These are phyloP conservation scores for Drosophila nr. medialis DNA, from an alignment of 2,888 invertebrate species.

Conservation along the genomic window DNA sequence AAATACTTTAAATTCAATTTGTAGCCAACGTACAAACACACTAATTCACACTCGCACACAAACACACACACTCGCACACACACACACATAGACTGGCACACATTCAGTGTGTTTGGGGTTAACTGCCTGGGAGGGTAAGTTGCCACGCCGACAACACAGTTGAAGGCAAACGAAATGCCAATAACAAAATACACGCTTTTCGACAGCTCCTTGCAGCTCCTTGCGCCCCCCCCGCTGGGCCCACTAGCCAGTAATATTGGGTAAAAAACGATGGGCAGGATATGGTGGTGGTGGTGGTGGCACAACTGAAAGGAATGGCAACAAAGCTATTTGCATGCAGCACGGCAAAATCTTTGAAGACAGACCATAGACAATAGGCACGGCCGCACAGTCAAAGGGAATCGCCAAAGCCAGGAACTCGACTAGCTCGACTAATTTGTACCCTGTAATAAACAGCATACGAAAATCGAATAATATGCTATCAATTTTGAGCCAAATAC, in stretches of 20 bases:
- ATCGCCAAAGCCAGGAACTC: slow-evolving; percentile 18
- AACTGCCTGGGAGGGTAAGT: slow-evolving; percentile 26
- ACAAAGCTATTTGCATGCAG: slow-evolving; percentile 62
- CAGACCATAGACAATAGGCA: slow-evolving; percentile 40
- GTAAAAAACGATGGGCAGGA: slow-evolving; percentile 8
- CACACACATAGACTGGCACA: not conserved
- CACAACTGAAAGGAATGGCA: slow-evolving; percentile 38
- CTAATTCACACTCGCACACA: slow-evolving; percentile 20
- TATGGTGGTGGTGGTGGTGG: not conserved
- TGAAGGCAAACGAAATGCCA: slow-evolving; percentile 43
- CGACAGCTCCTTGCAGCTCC: slow-evolving; percentile 36
- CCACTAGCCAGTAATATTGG: slow-evolving; percentile 27
- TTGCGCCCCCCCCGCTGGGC: not conserved
- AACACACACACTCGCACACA: slow-evolving; percentile 21
- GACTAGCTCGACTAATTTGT: not conserved
- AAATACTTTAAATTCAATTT: slow-evolving; percentile 74
- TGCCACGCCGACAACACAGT: slow-evolving; percentile 10
- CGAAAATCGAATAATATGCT: not conserved
- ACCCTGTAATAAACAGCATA: not conserved
- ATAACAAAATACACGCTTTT: slow-evolving; percentile 57
- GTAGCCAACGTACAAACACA: slow-evolving; percentile 49
- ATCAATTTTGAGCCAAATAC: not conserved
- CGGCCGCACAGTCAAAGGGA: slow-evolving; percentile 41
- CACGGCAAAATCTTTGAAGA: slow-evolving; percentile 53
- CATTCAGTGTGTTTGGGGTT: slow-evolving; percentile 31